These are phyloP conservation scores for Tanypteryx hageni DNA, from an alignment of 2,888 invertebrate species.

Conservation along the genomic window DNA sequence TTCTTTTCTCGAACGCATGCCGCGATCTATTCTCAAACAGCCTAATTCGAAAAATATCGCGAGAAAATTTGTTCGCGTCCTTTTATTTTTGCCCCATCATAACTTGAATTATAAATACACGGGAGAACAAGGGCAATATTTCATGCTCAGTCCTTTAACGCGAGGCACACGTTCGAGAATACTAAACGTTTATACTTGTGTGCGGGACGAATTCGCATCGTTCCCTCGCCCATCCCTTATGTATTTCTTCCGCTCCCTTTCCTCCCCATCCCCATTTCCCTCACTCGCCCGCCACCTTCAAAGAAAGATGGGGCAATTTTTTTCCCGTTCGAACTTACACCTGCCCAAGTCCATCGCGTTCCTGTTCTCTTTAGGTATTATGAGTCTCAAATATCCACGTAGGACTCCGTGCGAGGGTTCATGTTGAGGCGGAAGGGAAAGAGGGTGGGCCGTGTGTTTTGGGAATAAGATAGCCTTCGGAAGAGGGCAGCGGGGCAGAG, in stretches of 20 bases:
- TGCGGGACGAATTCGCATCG: background rate
- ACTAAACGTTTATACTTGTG: background rate
- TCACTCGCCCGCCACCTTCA: no score
- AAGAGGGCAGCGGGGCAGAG: background rate
- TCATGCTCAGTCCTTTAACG: no score
- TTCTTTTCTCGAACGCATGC: no score
- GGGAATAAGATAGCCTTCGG: background rate
- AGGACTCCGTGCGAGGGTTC: background rate
- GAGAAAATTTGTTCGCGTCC: no score
- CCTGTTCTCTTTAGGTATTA: slow-evolving; percentile 38
- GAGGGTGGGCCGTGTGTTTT: slow-evolving; percentile 6
- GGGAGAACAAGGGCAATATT: no score
- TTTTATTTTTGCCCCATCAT: no score
- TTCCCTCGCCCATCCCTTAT: background rate
- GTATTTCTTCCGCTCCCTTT: no score
- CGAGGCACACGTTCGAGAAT: no score
- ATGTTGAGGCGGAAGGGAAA: background rate
- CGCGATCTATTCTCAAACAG: no score
- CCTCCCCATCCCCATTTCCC: background rate
- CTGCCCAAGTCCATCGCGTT: slow-evolving; percentile 59
- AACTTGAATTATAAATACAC: no score
- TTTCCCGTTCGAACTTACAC: slow-evolving; percentile 45
- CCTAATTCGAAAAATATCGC: no score
- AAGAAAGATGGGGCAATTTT: background rate
- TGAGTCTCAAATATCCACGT: slow-evolving; percentile 50